phyloP scores from a whole-genome alignment of 2,888 invertebrate species.

The Schizotus pectinicornis region DNA sequence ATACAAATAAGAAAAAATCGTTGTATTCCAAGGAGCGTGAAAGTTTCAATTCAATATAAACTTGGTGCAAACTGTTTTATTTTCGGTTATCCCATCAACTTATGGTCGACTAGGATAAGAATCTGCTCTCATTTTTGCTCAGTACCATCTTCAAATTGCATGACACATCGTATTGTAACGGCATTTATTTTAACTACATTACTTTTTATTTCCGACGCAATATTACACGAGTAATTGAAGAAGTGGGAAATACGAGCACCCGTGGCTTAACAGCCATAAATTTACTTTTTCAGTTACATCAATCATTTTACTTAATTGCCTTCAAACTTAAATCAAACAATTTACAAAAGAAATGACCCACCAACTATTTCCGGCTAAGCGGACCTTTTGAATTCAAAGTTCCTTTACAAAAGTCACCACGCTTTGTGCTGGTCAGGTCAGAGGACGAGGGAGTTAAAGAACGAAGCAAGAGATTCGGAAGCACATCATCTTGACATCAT shows the following conservation, averaged over 20 bases:
- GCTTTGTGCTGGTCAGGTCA: too few species aligned
- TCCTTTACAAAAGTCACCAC: too few species aligned
- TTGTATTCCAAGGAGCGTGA: constrained; percentile 11
- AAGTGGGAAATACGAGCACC: not conserved
- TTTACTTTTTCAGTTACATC: too few species aligned
- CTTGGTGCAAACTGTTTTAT: constrained; percentile 17
- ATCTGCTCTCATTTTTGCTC: constrained; percentile 16
- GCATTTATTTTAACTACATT: not conserved
- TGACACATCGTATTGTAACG: not conserved
- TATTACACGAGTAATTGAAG: constrained; percentile 4
- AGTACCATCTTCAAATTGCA: constrained; percentile 2
- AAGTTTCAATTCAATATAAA: constrained; percentile 22
- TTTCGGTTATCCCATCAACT: constrained; percentile 15
- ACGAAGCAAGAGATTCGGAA: too few species aligned
- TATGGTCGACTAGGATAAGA: constrained; percentile 6
- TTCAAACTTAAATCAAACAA: too few species aligned
- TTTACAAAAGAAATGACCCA: too few species aligned
- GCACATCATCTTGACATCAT: too few species aligned
- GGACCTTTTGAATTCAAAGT: too few species aligned
- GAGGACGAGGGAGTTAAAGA: too few species aligned
- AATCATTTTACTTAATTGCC: too few species aligned
- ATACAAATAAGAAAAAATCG: constrained; percentile 19
- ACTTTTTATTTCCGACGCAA: constrained; percentile 2
- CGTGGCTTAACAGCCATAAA: constrained; percentile 1
- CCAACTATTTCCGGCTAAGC: too few species aligned